Percentiles rank a stretch among this genome's conserved stretches.
These are phyloP conservation scores for Haliclystus octoradiatus DNA, from an alignment of 30 jellyfish, hydroid and myxozoan species.

Conservation along the genomic window DNA sequence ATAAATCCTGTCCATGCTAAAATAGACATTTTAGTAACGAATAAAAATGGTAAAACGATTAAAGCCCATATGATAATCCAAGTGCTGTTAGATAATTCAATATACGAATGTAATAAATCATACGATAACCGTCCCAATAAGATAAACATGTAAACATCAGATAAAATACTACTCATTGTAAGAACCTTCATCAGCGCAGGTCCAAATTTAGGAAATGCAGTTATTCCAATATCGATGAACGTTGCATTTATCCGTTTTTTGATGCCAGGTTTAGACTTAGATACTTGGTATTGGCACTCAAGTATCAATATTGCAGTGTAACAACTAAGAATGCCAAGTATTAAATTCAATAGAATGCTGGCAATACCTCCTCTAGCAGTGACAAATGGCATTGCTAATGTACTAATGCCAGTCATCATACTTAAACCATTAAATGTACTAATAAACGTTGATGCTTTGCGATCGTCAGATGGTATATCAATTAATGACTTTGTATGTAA, in stretches of 20 bases:
- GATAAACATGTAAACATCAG: slow-evolving; percentile 33
- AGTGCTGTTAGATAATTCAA: neutral
- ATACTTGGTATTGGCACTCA: slow-evolving; percentile 48
- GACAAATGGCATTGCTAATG: slow-evolving; percentile 55
- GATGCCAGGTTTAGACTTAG: slow-evolving; percentile 27
- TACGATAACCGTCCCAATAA: slow-evolving; percentile 32
- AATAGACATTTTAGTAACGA: slow-evolving; percentile 45
- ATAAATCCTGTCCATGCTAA: slow-evolving; percentile 48
- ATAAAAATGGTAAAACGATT: slow-evolving; percentile 36
- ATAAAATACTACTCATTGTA: slow-evolving; percentile 28
- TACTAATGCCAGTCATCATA: slow-evolving; percentile 40
- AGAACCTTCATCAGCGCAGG: slow-evolving; percentile 18
- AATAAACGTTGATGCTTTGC: slow-evolving; percentile 34
- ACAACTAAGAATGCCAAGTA: slow-evolving; percentile 25
- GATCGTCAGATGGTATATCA: slow-evolving; percentile 33
- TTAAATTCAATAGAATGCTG: neutral
- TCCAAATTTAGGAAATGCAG: slow-evolving; percentile 31
- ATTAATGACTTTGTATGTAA: slow-evolving; percentile 21
- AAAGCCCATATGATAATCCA: slow-evolving; percentile 37
- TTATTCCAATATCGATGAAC: slow-evolving; percentile 41
- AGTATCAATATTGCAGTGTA: slow-evolving; percentile 19
- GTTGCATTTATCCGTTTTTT: slow-evolving; percentile 32
- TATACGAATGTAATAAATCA: slow-evolving; percentile 17
- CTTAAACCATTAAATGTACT: slow-evolving; percentile 18
- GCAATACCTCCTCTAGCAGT: slow-evolving; percentile 37